Base-by-base conservation (phyloP, 2,797 vertebrate species). In the Potorous gilbertii region DNA sequence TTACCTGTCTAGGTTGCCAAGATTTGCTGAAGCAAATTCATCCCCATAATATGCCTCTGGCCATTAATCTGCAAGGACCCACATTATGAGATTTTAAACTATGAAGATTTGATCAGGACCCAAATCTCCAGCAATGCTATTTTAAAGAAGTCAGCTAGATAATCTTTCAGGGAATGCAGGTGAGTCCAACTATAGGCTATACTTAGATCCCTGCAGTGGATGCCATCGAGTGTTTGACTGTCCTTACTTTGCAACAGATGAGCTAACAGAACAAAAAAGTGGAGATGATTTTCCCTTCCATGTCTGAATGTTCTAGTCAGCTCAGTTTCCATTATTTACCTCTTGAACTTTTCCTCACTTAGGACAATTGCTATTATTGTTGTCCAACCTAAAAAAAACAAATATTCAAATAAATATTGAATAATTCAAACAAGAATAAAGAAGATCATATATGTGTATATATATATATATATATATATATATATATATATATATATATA, bases 21-120 rank as follows among this genome's bases (percentile, higher is more conserved):
- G 29, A 5, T 92, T 87, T 89, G 96, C 46, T n/a, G 55, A 91
- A n/a, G 91, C 57, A 74, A 94, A 46, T 21, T 57, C 56, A 55
- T 6, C 18, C 90, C 74, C 55, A 94, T 27, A 11, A 52, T 52
- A 52, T 94, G 55, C 62, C 46, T 93, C 14, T 56, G 56, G 56
- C 62, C 1, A 0, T 59, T 87, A 87, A 46, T 46, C 40, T 46
- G 8, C 40, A 46, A 11, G 40, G 74, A 46, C 40, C 74, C 40
- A 81, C 74, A 27, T 46, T 27, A 87, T 27, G 40, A 87, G 74
- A 87, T 27, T 87, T 87, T 87, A 87, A 87, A 50, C 74, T 46
- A 50, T 27, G 74, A 87, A 50, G 74, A 16, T n/a, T 52, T 91
- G 34, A 66, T 91, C 55, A 52, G 55, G 28, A 90, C 0, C 14